These are phyloP conservation scores for Embiotoca jacksoni DNA, from an alignment of 2,113 vertebrate genomes.

Conservation along the genomic window DNA sequence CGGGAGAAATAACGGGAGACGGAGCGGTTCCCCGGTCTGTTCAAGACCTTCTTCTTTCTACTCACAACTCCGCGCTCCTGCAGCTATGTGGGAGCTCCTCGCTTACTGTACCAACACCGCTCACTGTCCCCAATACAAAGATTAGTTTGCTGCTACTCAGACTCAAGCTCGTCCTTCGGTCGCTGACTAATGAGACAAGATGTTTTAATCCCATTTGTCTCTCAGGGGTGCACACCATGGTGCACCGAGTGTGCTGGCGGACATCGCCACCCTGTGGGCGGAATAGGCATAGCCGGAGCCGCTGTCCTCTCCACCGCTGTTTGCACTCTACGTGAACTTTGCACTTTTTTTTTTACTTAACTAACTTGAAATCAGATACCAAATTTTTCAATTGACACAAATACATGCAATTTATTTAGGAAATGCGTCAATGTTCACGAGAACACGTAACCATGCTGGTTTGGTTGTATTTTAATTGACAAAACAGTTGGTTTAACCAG, in stretches of 20 bases:
- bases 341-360: not conserved
- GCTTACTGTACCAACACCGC: slow-evolving; percentile 28
- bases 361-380: not conserved
- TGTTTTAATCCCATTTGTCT: slow-evolving; percentile 84
- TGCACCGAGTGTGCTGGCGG: slow-evolving; percentile 21
- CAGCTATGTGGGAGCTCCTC: slow-evolving; percentile 62
- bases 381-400: no score
- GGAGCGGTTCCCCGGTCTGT: slow-evolving; percentile 26
- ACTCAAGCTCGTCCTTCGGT: slow-evolving; percentile 53
- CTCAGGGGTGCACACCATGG: not conserved
- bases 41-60: slow-evolving; percentile 24
- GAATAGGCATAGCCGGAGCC: not conserved
- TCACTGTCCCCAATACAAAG: slow-evolving; percentile 23
- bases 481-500: no score
- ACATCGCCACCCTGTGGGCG: slow-evolving; percentile 81
- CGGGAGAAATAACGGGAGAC: slow-evolving; percentile 16
- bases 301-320: no score
- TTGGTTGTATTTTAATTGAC: no score
- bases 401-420: no score
- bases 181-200: slow-evolving; percentile 75
- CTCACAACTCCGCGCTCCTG: slow-evolving; percentile 32
- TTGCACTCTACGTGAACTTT: not conserved
- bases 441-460: no score
- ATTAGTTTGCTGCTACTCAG: slow-evolving; percentile 41
- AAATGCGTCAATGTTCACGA: no score